These are phyloP conservation scores for Bagarius yarrelli DNA, from an alignment of 2,113 vertebrate species.

Conservation along the genomic window DNA sequence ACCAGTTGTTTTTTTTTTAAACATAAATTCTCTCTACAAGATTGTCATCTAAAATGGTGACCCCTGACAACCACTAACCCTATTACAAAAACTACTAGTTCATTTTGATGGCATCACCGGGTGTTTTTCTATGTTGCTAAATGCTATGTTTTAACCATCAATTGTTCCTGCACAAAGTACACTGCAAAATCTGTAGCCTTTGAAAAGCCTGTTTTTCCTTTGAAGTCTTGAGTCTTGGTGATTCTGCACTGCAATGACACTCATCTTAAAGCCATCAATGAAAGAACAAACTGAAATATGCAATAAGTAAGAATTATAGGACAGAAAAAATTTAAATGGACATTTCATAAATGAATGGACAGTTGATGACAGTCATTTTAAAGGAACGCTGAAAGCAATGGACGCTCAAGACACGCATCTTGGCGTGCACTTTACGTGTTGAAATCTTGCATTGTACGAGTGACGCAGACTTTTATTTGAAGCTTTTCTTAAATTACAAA, in stretches of 20 bases:
- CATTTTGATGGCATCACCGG: not conserved
- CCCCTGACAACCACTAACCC: not conserved
- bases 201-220: not conserved
- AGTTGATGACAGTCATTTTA: too few relatives aligned
- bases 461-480: not conserved
- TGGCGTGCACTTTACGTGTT: too few relatives aligned
- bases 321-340: too few relatives aligned
- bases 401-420: too few relatives aligned
- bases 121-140: not conserved
- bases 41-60: not conserved
- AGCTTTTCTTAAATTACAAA: not conserved
- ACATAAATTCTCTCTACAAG: too few relatives aligned
- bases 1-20: not conserved
- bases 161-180: not conserved
- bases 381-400: too few relatives aligned
- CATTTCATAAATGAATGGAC: too few relatives aligned
- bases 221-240: too few relatives aligned
- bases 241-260: not conserved
- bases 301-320: too few relatives aligned
- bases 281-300: too few relatives aligned
- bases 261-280: not conserved
- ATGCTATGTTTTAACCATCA: not conserved
- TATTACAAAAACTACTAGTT: not conserved
- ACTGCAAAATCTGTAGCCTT: not conserved
- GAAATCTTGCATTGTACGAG: slow-evolving; percentile 14